phyloP scores from a whole-genome alignment of 2,113 vertebrate species.

The Sylvia atricapilla region DNA sequence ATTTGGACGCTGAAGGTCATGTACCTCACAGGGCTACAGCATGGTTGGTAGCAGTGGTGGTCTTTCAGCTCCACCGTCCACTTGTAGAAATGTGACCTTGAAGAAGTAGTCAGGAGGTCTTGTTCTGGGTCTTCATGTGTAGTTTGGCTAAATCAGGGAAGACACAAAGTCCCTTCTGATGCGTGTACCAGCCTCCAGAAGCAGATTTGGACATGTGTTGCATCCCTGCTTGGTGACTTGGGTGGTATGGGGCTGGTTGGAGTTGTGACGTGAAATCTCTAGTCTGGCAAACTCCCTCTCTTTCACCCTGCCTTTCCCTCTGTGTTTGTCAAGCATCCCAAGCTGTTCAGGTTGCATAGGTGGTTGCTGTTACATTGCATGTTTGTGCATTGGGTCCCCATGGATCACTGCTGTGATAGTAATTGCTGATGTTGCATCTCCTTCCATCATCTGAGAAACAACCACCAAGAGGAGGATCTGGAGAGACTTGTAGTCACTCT shows the following conservation, averaged over 20 bases:
- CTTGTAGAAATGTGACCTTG: not conserved
- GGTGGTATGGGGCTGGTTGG: not conserved
- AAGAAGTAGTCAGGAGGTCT: not conserved
- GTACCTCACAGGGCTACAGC: not conserved
- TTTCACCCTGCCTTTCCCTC: not conserved
- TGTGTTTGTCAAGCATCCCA: not conserved
- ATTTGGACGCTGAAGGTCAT: not conserved
- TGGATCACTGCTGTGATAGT: not conserved
- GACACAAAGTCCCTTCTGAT: not conserved
- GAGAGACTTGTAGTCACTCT: fast-evolving
- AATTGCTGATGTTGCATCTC: not conserved
- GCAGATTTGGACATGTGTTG: fast-evolving
- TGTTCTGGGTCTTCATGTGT: not conserved
- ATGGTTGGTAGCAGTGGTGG: not conserved
- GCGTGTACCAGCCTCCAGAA: not conserved
- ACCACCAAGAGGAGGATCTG: fast-evolving
- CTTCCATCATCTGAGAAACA: not conserved
- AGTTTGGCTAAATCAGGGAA: not conserved
- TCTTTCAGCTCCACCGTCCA: not conserved
- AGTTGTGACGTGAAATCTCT: not conserved
- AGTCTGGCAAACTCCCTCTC: not conserved
- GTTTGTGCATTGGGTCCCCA: not conserved
- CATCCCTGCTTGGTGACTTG: not conserved
- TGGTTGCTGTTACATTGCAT: not conserved
- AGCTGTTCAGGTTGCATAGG: not conserved